Conservation (phyloP, 2,888 invertebrate species). For the Colletes collaris region DNA sequence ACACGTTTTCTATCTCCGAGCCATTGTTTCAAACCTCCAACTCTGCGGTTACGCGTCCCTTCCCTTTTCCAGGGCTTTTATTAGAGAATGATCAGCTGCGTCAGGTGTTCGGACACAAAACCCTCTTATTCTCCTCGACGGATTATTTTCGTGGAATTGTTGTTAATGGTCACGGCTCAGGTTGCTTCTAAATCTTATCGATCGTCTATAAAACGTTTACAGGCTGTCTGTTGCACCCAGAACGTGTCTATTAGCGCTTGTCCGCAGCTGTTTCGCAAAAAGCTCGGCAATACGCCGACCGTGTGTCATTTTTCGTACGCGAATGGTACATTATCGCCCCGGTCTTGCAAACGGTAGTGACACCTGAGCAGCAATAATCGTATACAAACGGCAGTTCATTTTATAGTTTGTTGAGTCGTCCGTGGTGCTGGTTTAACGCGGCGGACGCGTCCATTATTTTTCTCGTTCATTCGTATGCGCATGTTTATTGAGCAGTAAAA, state of each 20-base stretch:
- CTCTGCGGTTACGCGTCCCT: slow-evolving; percentile 56
- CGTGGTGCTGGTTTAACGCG: slow-evolving; percentile 19
- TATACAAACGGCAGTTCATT: slow-evolving; percentile 77
- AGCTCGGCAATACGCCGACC: slow-evolving; percentile 12
- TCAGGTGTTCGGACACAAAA: slow-evolving; percentile 68
- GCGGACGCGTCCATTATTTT: slow-evolving; percentile 34
- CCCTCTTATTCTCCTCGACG: slow-evolving; percentile 49
- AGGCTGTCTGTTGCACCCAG: not conserved
- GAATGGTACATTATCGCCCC: not conserved
- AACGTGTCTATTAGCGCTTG: slow-evolving; percentile 20
- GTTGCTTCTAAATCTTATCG: no score
- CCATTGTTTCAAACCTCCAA: slow-evolving; percentile 48
- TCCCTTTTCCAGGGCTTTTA: slow-evolving; percentile 47
- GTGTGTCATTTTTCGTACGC: slow-evolving; percentile 33
- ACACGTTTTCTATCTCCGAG: no score
- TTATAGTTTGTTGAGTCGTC: slow-evolving; percentile 70
- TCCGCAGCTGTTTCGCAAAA: slow-evolving; percentile 27
- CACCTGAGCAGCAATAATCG: slow-evolving; percentile 79
- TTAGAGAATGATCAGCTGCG: slow-evolving; percentile 67
- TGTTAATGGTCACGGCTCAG: not conserved
- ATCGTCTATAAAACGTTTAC: slow-evolving; percentile 9
- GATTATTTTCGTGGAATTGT: slow-evolving; percentile 30
- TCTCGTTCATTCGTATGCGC: slow-evolving; percentile 50
- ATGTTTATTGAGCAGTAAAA: slow-evolving; percentile 46
- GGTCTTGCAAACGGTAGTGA: slow-evolving; percentile 69